A percentile compares a stretch with the other conserved stretches of the same genome.
phyloP scores from a whole-genome alignment of 2,888 invertebrate species.

The Sclerodermus sp. region DNA sequence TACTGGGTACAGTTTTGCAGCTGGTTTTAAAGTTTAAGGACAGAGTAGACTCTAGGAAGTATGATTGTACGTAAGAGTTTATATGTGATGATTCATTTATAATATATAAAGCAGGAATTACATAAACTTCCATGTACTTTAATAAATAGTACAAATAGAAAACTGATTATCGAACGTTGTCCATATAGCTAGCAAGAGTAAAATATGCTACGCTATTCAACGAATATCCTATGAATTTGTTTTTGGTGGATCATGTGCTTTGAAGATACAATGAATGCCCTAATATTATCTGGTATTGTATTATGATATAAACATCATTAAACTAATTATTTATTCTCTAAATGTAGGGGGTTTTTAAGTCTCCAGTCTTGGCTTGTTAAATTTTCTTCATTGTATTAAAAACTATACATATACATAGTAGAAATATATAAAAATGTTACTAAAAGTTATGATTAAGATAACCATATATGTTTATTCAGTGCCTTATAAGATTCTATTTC shows the following conservation, averaged over 20 bases:
- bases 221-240: too few species aligned
- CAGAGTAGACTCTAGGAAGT: neutral
- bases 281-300: too few species aligned
- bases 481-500: conserved; percentile 25
- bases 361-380: neutral
- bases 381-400: neutral
- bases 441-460: conserved; percentile 9
- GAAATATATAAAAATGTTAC: neutral
- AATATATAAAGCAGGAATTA: neutral
- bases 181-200: too few species aligned
- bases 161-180: too few species aligned
- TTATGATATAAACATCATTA: too few species aligned
- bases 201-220: too few species aligned
- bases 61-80: neutral
- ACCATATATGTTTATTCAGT: conserved; percentile 27
- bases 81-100: neutral
- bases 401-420: neutral
- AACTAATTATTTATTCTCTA: neutral
- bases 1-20: conserved; percentile 17
- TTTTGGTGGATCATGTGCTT: too few species aligned
- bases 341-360: neutral
- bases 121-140: too few species aligned
- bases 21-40: neutral
- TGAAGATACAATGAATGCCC: too few species aligned
- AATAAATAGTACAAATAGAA: too few species aligned